A percentile compares a stretch with the other conserved stretches of the same genome.
phyloP scores from a whole-genome alignment of 2,888 invertebrate species.

The Abrostola tripartita region DNA sequence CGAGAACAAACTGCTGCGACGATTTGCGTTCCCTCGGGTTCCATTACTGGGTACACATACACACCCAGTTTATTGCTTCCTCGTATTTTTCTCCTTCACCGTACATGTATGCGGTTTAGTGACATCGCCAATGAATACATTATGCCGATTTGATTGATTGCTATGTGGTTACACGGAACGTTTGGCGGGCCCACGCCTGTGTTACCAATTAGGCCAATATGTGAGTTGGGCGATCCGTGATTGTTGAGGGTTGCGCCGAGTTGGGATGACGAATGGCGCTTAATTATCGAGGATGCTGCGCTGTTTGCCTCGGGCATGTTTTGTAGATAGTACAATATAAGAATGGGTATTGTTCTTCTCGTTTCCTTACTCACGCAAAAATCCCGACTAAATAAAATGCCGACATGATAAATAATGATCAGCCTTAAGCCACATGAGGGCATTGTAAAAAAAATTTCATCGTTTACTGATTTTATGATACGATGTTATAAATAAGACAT shows the following conservation, averaged over 20 bases:
- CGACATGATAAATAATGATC: no score
- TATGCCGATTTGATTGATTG: constrained; percentile 54
- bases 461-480: no score
- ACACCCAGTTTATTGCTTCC: constrained; percentile 53
- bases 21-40: constrained; percentile 57
- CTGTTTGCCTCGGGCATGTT: constrained; percentile 29
- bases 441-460: no score
- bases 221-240: constrained; percentile 33
- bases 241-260: constrained; percentile 24
- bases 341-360: neutral
- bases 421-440: no score
- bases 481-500: no score
- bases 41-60: constrained; percentile 45
- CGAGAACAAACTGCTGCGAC: constrained; percentile 52
- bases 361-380: neutral
- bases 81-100: constrained; percentile 51
- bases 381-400: neutral
- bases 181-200: constrained; percentile 32
- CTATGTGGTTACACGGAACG: constrained; percentile 34
- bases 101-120: constrained; percentile 42
- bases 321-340: constrained; percentile 7
- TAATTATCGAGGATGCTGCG: constrained; percentile 42
- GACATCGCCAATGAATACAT: constrained; percentile 53
- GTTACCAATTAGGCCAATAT: constrained; percentile 49
- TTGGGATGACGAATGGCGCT: constrained; percentile 36